A percentile compares a stretch with the other conserved stretches of the same genome.
Conservation (phyloP, 2,797 vertebrate species). For the Notolabrus celidotus region DNA sequence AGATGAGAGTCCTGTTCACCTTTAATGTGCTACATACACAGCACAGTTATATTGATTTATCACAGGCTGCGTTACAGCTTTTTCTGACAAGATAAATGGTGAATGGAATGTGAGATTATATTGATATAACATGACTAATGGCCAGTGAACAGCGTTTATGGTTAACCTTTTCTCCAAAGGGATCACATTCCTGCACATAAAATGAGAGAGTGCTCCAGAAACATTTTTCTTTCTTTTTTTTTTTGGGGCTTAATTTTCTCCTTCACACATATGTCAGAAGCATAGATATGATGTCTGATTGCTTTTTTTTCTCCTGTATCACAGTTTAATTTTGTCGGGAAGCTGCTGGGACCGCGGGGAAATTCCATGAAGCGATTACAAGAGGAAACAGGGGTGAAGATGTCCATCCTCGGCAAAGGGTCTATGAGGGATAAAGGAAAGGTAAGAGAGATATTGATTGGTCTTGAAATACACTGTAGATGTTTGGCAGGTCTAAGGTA, state of each 20-base stretch:
- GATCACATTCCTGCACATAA: slow-evolving; percentile 45
- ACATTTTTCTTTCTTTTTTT: slow-evolving; percentile 39
- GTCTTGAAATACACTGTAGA: slow-evolving; percentile 40
- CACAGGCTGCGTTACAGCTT: slow-evolving; percentile 49
- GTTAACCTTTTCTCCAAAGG: slow-evolving; percentile 54
- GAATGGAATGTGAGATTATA: slow-evolving; percentile 67
- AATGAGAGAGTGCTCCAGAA: slow-evolving; percentile 41
- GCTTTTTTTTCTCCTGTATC: slow-evolving; percentile 70
- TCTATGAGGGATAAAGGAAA: slow-evolving; percentile 99
- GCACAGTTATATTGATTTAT: slow-evolving; percentile 73
- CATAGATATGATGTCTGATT: slow-evolving; percentile 37
- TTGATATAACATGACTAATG: slow-evolving; percentile 67
- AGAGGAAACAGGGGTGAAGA: slow-evolving; percentile 99
- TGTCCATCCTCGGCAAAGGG: slow-evolving; percentile 99
- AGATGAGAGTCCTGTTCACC: slow-evolving; percentile 62
- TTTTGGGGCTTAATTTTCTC: slow-evolving; percentile 22
- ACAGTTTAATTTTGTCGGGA: slow-evolving; percentile 99
- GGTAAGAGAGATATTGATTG: slow-evolving; percentile 82
- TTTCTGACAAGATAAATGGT: slow-evolving; percentile 63
- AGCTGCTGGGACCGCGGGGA: slow-evolving; percentile 98
- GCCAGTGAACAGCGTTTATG: slow-evolving; percentile 41
- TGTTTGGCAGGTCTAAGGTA: slow-evolving; percentile 28
- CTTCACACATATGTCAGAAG: slow-evolving; percentile 20
- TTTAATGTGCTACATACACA: slow-evolving; percentile 59
- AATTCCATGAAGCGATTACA: slow-evolving; percentile 99